Percentiles rank a stretch among this genome's conserved stretches.
These are phyloP conservation scores for Nymphalis urticae DNA, from an alignment of 2,888 invertebrate genomes.

Conservation along the genomic window DNA sequence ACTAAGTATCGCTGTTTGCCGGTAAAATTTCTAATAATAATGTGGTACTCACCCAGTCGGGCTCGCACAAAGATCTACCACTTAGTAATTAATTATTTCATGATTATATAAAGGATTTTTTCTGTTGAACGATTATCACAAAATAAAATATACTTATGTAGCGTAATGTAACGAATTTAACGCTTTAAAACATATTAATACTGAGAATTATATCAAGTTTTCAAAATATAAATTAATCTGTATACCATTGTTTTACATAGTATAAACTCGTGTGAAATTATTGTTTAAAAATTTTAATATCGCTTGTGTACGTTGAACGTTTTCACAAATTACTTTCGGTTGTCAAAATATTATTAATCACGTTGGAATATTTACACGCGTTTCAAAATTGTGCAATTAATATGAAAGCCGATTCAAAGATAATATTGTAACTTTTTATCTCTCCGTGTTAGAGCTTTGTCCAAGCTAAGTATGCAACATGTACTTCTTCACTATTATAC, in stretches of 20 bases:
- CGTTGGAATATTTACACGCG: constrained; percentile 17
- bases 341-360: constrained; percentile 25
- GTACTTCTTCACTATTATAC: no score
- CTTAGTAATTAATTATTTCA: no score
- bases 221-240: not conserved
- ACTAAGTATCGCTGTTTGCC: no score
- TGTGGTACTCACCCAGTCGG: no score
- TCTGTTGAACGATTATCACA: no score
- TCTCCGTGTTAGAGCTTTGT: not conserved
- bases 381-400: constrained; percentile 10
- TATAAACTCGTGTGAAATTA: constrained; percentile 13
- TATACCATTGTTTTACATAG: constrained; percentile 13
- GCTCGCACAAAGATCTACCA: no score
- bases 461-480: no score
- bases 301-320: constrained; percentile 13
- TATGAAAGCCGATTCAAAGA: not conserved
- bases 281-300: constrained; percentile 19
- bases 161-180: not conserved
- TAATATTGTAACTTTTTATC: not conserved
- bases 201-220: constrained; percentile 3
- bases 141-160: no score
- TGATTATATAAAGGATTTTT: no score
- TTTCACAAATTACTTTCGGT: constrained; percentile 16
- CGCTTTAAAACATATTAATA: no score
- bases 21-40: no score